Conservation (phyloP, 2,113 vertebrate genomes). For the Neogobius melanostomus region DNA sequence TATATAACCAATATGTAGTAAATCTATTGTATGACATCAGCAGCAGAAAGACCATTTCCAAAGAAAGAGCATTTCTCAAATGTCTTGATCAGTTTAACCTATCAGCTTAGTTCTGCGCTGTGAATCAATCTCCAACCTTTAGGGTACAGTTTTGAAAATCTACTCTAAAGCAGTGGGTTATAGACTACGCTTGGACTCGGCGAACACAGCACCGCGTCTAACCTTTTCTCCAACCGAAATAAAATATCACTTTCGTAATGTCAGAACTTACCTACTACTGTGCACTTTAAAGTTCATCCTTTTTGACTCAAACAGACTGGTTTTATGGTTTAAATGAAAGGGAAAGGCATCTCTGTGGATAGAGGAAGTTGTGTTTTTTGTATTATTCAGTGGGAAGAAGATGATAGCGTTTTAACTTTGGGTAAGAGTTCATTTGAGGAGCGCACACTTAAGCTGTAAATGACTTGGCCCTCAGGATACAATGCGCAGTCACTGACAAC, state of each 20-base stretch:
- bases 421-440: constrained; percentile 32
- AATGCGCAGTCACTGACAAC: constrained; percentile 42
- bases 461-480: constrained; percentile 37
- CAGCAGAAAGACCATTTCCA: neutral
- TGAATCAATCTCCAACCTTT: neutral
- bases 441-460: constrained; percentile 30
- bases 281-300: constrained; percentile 17
- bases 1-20: no score
- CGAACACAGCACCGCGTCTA: constrained; percentile 23
- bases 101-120: neutral
- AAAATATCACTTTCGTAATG: constrained; percentile 5
- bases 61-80: neutral
- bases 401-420: neutral
- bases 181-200: constrained; percentile 22
- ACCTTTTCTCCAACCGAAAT: constrained; percentile 28
- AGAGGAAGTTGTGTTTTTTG: constrained; percentile 25
- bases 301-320: constrained; percentile 4
- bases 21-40: no score
- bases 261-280: constrained; percentile 11
- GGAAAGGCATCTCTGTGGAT: constrained; percentile 3
- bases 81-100: neutral
- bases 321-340: constrained; percentile 6
- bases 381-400: constrained; percentile 9
- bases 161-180: constrained; percentile 13
- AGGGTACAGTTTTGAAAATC: neutral